A percentile compares a stretch with the other conserved stretches of the same genome.
phyloP scores from a whole-genome alignment of 2,113 vertebrate genomes.

The Dolichotis patagonum region DNA sequence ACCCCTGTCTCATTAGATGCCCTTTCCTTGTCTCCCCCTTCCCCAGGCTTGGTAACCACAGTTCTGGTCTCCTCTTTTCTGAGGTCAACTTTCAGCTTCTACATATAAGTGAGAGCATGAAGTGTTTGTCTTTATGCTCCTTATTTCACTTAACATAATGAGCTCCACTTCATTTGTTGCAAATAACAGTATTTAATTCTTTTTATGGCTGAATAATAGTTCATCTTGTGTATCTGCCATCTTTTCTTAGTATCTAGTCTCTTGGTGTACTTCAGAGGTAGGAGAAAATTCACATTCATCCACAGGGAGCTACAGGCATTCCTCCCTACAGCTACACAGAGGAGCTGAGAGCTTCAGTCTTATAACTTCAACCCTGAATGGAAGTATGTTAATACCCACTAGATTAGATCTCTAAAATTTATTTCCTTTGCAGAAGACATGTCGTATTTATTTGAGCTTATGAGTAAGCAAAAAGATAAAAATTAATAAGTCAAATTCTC shows the following conservation, averaged over 20 bases:
- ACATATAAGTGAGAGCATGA: neutral
- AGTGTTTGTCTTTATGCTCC: neutral
- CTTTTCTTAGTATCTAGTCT: neutral
- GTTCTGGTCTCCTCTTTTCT: neutral
- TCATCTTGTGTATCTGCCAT: neutral
- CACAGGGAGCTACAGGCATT: neutral
- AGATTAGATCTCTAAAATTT: neutral
- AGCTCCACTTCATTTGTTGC: neutral
- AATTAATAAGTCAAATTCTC: neutral
- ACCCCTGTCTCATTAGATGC: neutral
- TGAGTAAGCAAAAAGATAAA: neutral
- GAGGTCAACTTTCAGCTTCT: neutral
- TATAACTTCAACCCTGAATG: neutral
- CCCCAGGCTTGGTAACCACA: neutral
- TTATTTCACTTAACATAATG: neutral
- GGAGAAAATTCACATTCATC: neutral
- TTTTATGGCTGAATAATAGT: neutral
- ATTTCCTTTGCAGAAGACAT: neutral
- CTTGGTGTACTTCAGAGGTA: neutral
- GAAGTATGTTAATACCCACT: neutral
- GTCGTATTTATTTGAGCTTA: neutral
- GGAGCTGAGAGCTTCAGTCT: neutral
- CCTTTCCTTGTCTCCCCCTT: neutral
- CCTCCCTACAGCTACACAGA: neutral
- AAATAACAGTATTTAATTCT: neutral